A percentile compares a stretch with the other conserved stretches of the same genome.
Conservation (phyloP, 2,113 vertebrate species). For the Balaenoptera acutorostrata region DNA sequence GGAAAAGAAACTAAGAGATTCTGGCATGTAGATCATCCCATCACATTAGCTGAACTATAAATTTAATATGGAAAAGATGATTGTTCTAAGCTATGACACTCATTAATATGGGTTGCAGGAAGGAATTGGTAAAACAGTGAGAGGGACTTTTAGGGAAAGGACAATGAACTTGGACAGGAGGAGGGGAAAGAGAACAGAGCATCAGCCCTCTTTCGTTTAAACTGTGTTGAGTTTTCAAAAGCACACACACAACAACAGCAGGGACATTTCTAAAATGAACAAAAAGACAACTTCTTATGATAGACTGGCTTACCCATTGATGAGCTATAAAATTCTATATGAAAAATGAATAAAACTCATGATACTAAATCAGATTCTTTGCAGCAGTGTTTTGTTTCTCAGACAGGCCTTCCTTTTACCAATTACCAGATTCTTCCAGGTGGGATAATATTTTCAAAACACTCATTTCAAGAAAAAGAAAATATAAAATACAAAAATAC, state of each 20-base stretch:
- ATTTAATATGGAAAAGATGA: conserved; percentile 72
- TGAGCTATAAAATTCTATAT: conserved; percentile 29
- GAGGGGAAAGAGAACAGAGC: not conserved
- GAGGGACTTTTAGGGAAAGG: conserved; percentile 19
- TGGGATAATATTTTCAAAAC: conserved; percentile 41
- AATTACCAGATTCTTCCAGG: conserved; percentile 13
- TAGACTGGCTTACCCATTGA: not conserved
- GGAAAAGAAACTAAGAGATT: conserved; percentile 61
- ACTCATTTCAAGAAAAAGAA: conserved; percentile 1
- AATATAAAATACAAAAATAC: not conserved
- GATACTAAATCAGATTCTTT: conserved; percentile 49
- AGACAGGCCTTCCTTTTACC: not conserved
- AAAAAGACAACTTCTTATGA: not conserved
- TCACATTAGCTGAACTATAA: conserved; percentile 58
- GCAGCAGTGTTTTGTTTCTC: conserved; percentile 39
- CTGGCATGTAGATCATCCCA: conserved; percentile 70
- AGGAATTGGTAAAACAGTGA: conserved; percentile 39
- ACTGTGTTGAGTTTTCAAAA: not conserved
- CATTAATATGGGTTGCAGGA: conserved; percentile 28
- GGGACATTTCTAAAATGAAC: not conserved
- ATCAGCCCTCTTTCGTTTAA: not conserved
- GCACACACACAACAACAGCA: not conserved
- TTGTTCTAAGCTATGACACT: conserved; percentile 33
- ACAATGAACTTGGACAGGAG: conserved; percentile 1
- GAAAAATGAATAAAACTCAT: conserved; percentile 53